Percentiles rank a stretch among this genome's conserved stretches.
phyloP scores from a whole-genome alignment of 2,888 invertebrate genomes.

The Eupithecia subfuscata region DNA sequence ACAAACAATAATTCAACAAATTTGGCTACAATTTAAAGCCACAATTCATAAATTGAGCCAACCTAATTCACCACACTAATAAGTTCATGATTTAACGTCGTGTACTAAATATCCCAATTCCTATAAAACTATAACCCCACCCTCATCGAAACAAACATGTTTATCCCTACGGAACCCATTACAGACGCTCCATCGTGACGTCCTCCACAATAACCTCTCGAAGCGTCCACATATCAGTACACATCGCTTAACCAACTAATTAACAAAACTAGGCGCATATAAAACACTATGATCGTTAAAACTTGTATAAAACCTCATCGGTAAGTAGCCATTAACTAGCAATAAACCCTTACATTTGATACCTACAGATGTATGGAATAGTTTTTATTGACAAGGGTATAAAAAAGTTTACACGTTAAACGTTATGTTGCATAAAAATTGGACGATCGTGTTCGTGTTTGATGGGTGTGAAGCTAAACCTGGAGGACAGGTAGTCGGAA shows the following conservation, averaged over 20 bases:
- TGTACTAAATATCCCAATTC: not conserved
- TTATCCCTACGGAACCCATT: conserved; percentile 42
- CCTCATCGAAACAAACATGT: conserved; percentile 35
- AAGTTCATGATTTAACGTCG: not conserved
- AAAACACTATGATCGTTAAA: conserved; percentile 73
- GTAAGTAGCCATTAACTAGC: conserved; percentile 54
- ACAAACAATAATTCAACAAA: not conserved
- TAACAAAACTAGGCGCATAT: conserved; percentile 68
- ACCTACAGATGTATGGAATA: conserved; percentile 37
- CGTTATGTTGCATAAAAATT: conserved; percentile 46
- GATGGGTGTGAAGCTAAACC: conserved; percentile 25
- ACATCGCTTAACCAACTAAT: conserved; percentile 74
- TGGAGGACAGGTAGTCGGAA: not conserved
- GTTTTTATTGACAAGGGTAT: conserved; percentile 42
- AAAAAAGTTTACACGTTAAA: conserved; percentile 45
- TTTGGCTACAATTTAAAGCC: not conserved
- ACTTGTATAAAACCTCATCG: conserved; percentile 56
- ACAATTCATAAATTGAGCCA: not conserved
- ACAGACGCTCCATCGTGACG: conserved; percentile 31
- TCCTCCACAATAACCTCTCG: conserved; percentile 38
- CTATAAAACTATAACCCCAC: not conserved
- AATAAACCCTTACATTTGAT: conserved; percentile 70
- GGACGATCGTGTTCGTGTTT: conserved; percentile 32
- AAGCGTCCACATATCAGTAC: conserved; percentile 53
- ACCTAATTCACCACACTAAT: not conserved